Conservation (phyloP, 2,113 vertebrate species). For the Chaetorhynchus papuensis region DNA sequence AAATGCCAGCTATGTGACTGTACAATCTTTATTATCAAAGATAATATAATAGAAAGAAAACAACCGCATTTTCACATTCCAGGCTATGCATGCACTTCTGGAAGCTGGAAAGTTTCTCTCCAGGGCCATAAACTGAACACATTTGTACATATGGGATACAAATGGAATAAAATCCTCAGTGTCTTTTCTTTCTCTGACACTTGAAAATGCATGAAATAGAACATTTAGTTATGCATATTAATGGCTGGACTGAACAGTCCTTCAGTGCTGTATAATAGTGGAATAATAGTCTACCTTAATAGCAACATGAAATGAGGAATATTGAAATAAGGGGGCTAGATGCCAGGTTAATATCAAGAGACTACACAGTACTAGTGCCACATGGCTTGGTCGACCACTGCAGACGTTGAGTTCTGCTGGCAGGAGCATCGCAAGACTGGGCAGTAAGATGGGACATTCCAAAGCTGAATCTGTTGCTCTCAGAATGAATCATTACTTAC, state of each 20-base stretch:
- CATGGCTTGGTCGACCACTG: slow-evolving; percentile 38
- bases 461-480: slow-evolving; percentile 56
- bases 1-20: slow-evolving; percentile 35
- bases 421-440: slow-evolving; percentile 19
- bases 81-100: slow-evolving; percentile 6
- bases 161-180: neutral
- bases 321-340: slow-evolving; percentile 35
- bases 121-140: neutral
- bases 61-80: slow-evolving; percentile 28
- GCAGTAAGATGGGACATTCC: slow-evolving; percentile 37
- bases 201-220: neutral
- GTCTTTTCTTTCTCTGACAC: neutral
- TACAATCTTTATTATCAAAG: slow-evolving; percentile 34
- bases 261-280: neutral
- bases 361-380: slow-evolving; percentile 17
- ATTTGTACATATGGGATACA: neutral
- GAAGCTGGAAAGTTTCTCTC: slow-evolving; percentile 10
- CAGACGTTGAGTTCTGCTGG: slow-evolving; percentile 57
- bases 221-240: neutral
- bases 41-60: slow-evolving; percentile 17
- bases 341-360: slow-evolving; percentile 58
- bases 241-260: neutral
- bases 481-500: slow-evolving; percentile 37
- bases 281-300: slow-evolving; percentile 32
- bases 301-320: slow-evolving; percentile 5